Evolutionary conservation across 2,888 invertebrate genomes (phyloP), one percentile per base, ranked within the genome.

Genomic region (Acanthococcus lagerstroemiae): DNA sequence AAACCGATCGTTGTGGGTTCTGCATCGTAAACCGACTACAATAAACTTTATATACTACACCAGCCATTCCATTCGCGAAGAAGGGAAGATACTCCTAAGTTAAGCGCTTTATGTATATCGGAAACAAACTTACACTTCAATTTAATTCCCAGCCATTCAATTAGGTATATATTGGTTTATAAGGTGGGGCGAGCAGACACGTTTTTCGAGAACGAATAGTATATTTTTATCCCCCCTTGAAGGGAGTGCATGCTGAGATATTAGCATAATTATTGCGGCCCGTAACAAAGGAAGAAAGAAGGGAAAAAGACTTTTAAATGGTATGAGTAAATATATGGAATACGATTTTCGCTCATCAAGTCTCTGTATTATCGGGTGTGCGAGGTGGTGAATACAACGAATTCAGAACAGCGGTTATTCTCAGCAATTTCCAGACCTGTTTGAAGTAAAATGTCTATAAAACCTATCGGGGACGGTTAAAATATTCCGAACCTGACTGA

Each of bases 1-100:
- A 63, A 63, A 63, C 52, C 61, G 61, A 63, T 63, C 61, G 50
- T 63, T 63, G 61, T 52, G 61, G 61, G 61, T 63, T 63, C 61
- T 63, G 37, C 61, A 63, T 63, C 61, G 61, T 63, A 63, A 63
- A 63, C 61, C 52, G 61, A 63, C 52, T 63, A 63, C 54, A 50
- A 63, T 63, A 63, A 63, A 63, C 54, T 63, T 50, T 30, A 63
- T 63, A 54, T 52, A 63, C n/a, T n/a, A n/a, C n/a, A n/a, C n/a
- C n/a, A n/a, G n/a, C n/a, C n/a, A n/a, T n/a, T n/a, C n/a, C n/a
- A n/a, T n/a, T n/a, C n/a, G n/a, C 26, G 6, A 27, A 60, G 46
- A 60, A 60, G 60, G 60, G 60, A 60, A 60, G 60, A 60, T 46
- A 45, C 60, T 60, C 27, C 46, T 50, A 60, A 60, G 48, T 60